phyloP scores from a whole-genome alignment of 2,888 invertebrate genomes.

The Leptopilina drosophilae region DNA sequence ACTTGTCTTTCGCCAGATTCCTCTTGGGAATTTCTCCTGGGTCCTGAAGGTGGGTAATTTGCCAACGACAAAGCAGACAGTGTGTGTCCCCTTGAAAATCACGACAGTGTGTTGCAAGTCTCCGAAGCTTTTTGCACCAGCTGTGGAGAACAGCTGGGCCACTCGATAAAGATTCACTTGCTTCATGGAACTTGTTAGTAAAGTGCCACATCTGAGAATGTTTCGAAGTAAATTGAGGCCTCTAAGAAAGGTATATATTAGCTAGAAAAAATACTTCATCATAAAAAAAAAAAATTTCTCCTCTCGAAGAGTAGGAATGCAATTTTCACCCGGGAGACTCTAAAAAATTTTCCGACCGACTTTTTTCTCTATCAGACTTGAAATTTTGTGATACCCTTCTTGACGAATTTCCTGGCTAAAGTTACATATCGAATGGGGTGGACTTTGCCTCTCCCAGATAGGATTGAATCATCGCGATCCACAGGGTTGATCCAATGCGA shows the following conservation, averaged over 20 bases:
- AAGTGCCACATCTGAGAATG: constrained; percentile 19
- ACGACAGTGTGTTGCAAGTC: constrained; percentile 35
- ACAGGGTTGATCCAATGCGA: constrained; percentile 48
- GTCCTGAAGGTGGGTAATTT: constrained; percentile 27
- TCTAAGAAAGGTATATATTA: neutral
- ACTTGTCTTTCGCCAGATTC: constrained; percentile 19
- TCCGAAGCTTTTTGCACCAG: constrained; percentile 45
- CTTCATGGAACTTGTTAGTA: constrained; percentile 23
- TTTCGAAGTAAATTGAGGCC: constrained; percentile 7
- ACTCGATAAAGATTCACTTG: constrained; percentile 38
- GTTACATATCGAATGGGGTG: constrained; percentile 46
- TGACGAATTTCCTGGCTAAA: constrained; percentile 49
- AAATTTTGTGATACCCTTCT: constrained; percentile 22
- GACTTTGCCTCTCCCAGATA: constrained; percentile 52
- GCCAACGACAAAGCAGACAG: constrained; percentile 39
- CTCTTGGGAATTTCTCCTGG: constrained; percentile 31
- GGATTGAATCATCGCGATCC: constrained; percentile 58
- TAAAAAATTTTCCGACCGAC: neutral
- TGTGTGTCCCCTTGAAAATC: constrained; percentile 21
- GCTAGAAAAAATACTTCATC: no score
- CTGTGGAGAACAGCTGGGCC: constrained; percentile 45
- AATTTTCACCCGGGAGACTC: constrained; percentile 23
- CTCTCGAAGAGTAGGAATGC: neutral
- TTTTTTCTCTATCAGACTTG: constrained; percentile 3
- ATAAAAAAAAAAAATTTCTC: no score